Percentiles rank a stretch among this genome's conserved stretches.
phyloP scores from a whole-genome alignment of 2,888 invertebrate species.

The Aradus depressus region DNA sequence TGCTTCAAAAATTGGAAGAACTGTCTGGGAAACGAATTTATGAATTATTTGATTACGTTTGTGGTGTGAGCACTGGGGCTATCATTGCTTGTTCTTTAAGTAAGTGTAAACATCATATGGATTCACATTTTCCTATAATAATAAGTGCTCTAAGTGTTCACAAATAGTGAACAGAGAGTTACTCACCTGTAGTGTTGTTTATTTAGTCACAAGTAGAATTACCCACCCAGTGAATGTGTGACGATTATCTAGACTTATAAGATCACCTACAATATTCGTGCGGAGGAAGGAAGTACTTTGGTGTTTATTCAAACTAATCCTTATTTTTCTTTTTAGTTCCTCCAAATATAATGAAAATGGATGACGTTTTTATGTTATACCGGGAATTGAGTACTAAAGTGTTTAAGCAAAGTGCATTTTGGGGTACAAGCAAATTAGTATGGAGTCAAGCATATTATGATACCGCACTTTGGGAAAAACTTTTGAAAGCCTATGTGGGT shows the following conservation, averaged over 20 bases:
- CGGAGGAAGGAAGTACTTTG: not conserved
- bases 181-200: not conserved
- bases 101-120: constrained; percentile 34
- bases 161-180: not conserved
- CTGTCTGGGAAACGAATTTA: constrained; percentile 54
- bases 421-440: constrained; percentile 65
- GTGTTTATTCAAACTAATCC: too few species aligned
- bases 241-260: not conserved
- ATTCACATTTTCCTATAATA: not conserved
- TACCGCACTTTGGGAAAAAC: constrained; percentile 66
- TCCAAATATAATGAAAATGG: constrained; percentile 45
- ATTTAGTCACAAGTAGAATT: too few species aligned
- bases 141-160: too few species aligned
- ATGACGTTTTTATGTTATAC: constrained; percentile 49
- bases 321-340: constrained; percentile 39
- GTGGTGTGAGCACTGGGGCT: constrained; percentile 75
- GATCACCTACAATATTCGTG: not conserved
- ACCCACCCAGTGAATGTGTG: too few species aligned
- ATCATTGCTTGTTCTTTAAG: constrained; percentile 65
- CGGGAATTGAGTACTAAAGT: constrained; percentile 49
- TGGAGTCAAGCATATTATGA: constrained; percentile 84
- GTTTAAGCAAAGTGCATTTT: constrained; percentile 52
- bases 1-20: constrained; percentile 64
- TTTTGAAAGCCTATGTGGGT: constrained; percentile 55
- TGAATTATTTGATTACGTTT: constrained; percentile 77